Evolutionary conservation across 2,888 invertebrate species (phyloP).

Genomic region (Dendrolimus pini): DNA sequence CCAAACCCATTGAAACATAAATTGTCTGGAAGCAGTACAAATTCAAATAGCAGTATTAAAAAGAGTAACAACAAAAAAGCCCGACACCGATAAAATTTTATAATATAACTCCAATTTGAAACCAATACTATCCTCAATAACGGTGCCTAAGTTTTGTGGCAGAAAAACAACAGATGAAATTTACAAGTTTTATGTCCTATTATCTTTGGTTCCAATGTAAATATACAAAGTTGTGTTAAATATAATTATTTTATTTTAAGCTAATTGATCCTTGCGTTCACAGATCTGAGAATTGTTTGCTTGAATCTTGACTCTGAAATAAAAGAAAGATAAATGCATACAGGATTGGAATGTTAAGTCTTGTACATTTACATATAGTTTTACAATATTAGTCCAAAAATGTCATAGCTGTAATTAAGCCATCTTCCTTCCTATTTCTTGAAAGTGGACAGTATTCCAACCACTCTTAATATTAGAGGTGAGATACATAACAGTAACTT

Average conservation of each 20-base stretch:
- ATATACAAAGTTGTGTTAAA: constrained; percentile 20
- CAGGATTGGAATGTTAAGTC: too few species aligned
- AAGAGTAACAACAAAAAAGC: constrained; percentile 89
- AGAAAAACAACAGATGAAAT: neutral
- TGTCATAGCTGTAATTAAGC: too few species aligned
- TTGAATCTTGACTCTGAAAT: constrained; percentile 68
- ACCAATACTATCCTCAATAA: neutral
- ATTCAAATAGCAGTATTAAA: constrained; percentile 76
- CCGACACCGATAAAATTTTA: constrained; percentile 81
- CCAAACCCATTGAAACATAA: constrained; percentile 74
- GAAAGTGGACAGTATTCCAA: too few species aligned
- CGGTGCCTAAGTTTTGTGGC: constrained; percentile 7
- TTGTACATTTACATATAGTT: too few species aligned
- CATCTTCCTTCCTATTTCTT: too few species aligned
- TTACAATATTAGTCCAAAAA: too few species aligned
- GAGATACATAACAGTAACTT: too few species aligned
- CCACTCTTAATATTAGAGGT: too few species aligned
- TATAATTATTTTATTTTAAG: constrained; percentile 9
- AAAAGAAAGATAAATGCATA: constrained; percentile 4
- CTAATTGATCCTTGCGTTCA: constrained; percentile 40
- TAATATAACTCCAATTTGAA: neutral
- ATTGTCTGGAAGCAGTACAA: constrained; percentile 44
- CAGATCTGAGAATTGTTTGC: constrained; percentile 49
- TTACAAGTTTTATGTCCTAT: constrained; percentile 4
- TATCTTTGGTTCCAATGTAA: constrained; percentile 27